Base-by-base conservation (phyloP, 1,140 invertebrate genomes). In the Ceratosolen solmsi region DNA sequence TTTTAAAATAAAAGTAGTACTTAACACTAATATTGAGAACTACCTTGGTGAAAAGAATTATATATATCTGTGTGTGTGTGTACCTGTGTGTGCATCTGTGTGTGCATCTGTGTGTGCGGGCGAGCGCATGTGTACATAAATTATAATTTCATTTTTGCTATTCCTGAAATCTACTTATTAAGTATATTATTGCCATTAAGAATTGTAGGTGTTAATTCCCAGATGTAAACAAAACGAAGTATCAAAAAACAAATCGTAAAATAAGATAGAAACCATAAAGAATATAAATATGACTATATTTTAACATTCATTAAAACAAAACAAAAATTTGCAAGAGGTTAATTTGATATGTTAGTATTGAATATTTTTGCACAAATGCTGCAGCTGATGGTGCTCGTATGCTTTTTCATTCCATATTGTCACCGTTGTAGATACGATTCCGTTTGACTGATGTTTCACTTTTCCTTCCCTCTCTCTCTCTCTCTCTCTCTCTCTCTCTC, bases 111-210 rank as follows among this genome's bases (percentile, higher is more conserved):
- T 0, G n/a, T n/a, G n/a, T n/a, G n/a, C n/a, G n/a, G n/a, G n/a
- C n/a, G n/a, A n/a, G n/a, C n/a, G n/a, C n/a, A n/a, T n/a, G n/a
- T n/a, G n/a, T n/a, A n/a, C n/a, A n/a, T n/a, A n/a, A n/a, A n/a
- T n/a, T n/a, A n/a, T n/a, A n/a, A 20, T 75, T 65, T 38, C 63
- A 77, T 65, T 77, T 77, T 49, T 38, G 58, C 25, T 74, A 36
- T 74, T 74, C 58, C 30, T 30, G 20, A 56, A 22, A 41, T 27
- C 11, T 27, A 22, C 38, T 20, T 41, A 36, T 63, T 46, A 36
- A 36, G 33, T 49, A 36, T 27, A 20, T 56, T 33, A 54, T 9
- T 38, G 46, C 30, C 22, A 25, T 30, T 36, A 22, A 54, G 17
- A 36, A 5, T n/a, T n/a, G 25, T 56, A 30, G 56, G 36, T 74